A percentile compares a stretch with the other conserved stretches of the same genome.
These are phyloP conservation scores for Istiophorus platypterus DNA, from an alignment of 2,113 vertebrate genomes.

Conservation along the genomic window DNA sequence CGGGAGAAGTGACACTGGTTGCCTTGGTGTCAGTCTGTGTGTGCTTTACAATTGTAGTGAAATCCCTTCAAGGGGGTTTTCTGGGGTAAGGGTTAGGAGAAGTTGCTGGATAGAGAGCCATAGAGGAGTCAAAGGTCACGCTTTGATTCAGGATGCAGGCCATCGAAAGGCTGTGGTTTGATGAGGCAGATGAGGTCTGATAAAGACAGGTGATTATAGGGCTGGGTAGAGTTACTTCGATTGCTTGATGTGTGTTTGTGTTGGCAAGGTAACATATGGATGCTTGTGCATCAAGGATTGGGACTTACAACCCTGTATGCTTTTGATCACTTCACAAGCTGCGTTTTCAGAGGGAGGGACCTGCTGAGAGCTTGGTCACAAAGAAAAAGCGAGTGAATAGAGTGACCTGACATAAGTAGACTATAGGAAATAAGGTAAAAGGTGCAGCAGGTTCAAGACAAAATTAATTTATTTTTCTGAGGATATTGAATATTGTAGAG, in stretches of 20 bases:
- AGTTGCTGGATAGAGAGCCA: slow-evolving; percentile 13
- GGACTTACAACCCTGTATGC: slow-evolving; percentile 41
- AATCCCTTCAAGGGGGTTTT: slow-evolving; percentile 45
- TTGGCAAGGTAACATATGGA: slow-evolving; percentile 22
- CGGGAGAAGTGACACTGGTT: slow-evolving; percentile 16
- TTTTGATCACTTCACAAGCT: slow-evolving; percentile 64
- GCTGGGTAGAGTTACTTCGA: slow-evolving; percentile 25
- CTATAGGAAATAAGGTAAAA: slow-evolving; percentile 8
- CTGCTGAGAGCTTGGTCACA: slow-evolving; percentile 55
- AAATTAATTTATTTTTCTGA: neutral
- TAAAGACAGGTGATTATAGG: slow-evolving; percentile 26
- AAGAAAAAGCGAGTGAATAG: slow-evolving; percentile 8
- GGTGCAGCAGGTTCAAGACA: neutral
- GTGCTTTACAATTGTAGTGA: slow-evolving; percentile 25
- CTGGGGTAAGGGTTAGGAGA: slow-evolving; percentile 30
- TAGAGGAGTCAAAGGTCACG: slow-evolving; percentile 42
- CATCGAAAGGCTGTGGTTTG: slow-evolving; percentile 40
- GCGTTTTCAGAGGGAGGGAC: slow-evolving; percentile 17
- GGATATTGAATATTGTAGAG: neutral
- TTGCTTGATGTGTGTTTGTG: slow-evolving; percentile 33
- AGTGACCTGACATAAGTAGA: slow-evolving; percentile 26
- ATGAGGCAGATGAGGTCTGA: slow-evolving; percentile 64
- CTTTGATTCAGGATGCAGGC: slow-evolving; percentile 63
- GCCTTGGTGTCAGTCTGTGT: slow-evolving; percentile 14
- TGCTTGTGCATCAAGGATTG: slow-evolving; percentile 38